Evolutionary conservation across 1,140 invertebrate genomes (phyloP).

Genomic region (Leptoteleia sp.): DNA sequence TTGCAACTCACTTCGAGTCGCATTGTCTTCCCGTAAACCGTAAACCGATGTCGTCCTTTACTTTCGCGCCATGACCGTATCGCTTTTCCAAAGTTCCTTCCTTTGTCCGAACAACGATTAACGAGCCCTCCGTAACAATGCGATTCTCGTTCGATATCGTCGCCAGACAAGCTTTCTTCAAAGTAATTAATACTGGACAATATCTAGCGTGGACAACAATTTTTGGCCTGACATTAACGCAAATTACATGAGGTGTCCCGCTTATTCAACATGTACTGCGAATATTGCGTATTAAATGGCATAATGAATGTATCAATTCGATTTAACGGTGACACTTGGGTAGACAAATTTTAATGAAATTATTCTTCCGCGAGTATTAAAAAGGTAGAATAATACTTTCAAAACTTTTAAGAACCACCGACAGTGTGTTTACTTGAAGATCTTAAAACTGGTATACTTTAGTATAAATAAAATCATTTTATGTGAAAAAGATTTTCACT

Average conservation of each 20-base stretch:
- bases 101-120: conserved; percentile 64
- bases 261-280: neutral
- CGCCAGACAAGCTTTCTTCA: conserved; percentile 52
- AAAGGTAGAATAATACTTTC: too few relatives aligned
- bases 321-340: too few relatives aligned
- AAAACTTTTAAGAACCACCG: too few relatives aligned
- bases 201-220: conserved; percentile 22
- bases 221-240: conserved; percentile 12
- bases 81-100: conserved; percentile 64
- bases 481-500: too few relatives aligned
- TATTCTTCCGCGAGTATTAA: too few relatives aligned
- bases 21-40: conserved; percentile 69
- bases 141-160: conserved; percentile 49
- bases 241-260: conserved; percentile 3
- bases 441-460: too few relatives aligned
- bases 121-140: conserved; percentile 63
- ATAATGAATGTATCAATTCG: too few relatives aligned
- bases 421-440: too few relatives aligned
- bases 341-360: too few relatives aligned
- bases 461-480: too few relatives aligned
- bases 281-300: too few relatives aligned
- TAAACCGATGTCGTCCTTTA: conserved; percentile 65
- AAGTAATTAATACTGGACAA: conserved; percentile 55
- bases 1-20: conserved; percentile 69
- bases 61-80: conserved; percentile 63